Conservation (phyloP, 1,140 invertebrate genomes). For the Drosophila fuyamai region DNA sequence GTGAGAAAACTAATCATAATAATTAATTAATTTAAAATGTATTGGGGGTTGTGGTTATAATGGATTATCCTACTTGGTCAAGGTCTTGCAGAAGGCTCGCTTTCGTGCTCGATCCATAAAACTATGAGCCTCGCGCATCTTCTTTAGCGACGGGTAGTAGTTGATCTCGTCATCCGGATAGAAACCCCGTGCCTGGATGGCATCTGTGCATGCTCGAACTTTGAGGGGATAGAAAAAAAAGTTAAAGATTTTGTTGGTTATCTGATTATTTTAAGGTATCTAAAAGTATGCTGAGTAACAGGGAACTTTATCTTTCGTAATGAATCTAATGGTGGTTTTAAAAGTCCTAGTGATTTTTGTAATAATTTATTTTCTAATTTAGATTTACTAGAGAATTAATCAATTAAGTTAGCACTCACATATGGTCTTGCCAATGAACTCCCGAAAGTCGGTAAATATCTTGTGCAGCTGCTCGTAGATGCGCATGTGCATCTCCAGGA, state of each 20-base stretch:
- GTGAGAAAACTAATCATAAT: constrained; percentile 55
- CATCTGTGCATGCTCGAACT: constrained; percentile 89
- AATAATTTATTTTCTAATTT: no score
- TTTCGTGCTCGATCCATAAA: constrained; percentile 94
- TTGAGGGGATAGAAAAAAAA: no score
- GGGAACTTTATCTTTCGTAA: no score
- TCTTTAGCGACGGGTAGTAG: constrained; percentile 85
- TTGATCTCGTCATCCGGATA: constrained; percentile 88
- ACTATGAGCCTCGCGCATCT: constrained; percentile 88
- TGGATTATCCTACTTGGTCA: constrained; percentile 87
- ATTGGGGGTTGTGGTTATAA: no score
- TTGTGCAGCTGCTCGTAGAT: constrained; percentile 71
- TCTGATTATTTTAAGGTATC: no score
- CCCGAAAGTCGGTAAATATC: constrained; percentile 62
- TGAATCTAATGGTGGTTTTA: no score
- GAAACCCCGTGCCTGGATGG: constrained; percentile 90
- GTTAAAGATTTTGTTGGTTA: no score
- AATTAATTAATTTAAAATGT: no score
- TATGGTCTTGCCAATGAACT: constrained; percentile 55
- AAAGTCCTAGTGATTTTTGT: no score
- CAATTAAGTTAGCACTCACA: constrained; percentile 44
- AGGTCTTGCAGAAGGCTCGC: constrained; percentile 89
- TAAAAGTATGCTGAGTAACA: no score
- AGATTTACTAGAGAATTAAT: no score
- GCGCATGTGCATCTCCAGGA: constrained; percentile 88